A percentile compares a stretch with the other conserved stretches of the same genome.
phyloP scores from a whole-genome alignment of 1,140 invertebrate species.

The Acromyrmex heyeri region DNA sequence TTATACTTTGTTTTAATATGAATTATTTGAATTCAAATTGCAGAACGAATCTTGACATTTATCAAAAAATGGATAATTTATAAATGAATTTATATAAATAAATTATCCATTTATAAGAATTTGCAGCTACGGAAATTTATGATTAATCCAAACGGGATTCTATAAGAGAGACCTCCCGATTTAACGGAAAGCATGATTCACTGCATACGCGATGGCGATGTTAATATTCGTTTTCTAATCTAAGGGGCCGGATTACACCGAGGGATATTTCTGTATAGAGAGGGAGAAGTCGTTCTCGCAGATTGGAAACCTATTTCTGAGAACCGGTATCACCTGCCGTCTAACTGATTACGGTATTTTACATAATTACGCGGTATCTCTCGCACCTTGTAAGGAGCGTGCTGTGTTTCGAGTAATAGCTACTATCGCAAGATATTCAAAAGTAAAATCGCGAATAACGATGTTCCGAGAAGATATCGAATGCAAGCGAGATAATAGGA shows the following conservation, averaged over 20 bases:
- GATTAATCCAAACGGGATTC: constrained; percentile 6
- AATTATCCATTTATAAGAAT: neutral
- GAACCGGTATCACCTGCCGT: constrained; percentile 36
- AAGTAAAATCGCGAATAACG: constrained; percentile 8
- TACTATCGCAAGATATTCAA: neutral
- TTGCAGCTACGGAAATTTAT: neutral
- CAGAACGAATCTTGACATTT: neutral
- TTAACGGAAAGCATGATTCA: constrained; percentile 25
- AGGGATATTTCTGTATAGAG: constrained; percentile 17
- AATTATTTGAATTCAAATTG: neutral
- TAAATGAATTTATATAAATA: constrained; percentile 1
- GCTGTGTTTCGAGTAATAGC: constrained; percentile 18
- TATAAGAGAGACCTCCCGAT: neutral
- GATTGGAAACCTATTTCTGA: constrained; percentile 43
- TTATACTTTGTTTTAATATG: neutral
- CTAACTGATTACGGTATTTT: constrained; percentile 58
- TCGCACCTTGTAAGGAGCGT: neutral
- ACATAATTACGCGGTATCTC: constrained; percentile 30
- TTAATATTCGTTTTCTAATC: constrained; percentile 23
- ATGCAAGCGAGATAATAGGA: constrained; percentile 21
- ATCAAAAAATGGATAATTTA: constrained; percentile 15
- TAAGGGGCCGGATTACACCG: neutral
- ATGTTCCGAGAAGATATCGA: neutral
- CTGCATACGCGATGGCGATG: constrained; percentile 4
- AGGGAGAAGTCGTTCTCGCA: neutral